Conservation (phyloP, 2,797 vertebrate genomes). For the Distichodus sexfasciatus region DNA sequence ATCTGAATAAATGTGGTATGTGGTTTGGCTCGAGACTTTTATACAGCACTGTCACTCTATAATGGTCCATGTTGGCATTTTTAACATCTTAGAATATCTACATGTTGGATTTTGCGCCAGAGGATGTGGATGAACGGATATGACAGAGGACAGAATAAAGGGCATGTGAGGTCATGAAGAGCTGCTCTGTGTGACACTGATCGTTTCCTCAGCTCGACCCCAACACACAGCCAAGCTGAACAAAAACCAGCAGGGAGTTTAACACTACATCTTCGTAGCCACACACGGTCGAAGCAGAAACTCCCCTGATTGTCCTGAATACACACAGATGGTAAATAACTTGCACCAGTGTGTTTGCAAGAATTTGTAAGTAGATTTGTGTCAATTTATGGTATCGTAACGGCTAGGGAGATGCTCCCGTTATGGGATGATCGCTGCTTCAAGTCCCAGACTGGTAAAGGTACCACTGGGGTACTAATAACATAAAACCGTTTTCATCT, state of each 20-base stretch:
- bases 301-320: slow-evolving; percentile 40
- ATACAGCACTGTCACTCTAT: slow-evolving; percentile 1
- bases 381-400: no score
- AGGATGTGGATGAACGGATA: slow-evolving; percentile 58
- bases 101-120: slow-evolving; percentile 64
- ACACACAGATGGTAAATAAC: slow-evolving; percentile 53
- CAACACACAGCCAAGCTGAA: slow-evolving; percentile 67
- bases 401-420: no score
- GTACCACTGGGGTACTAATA: background rate
- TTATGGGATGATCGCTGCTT: no score
- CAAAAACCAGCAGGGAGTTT: slow-evolving; percentile 72
- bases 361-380: no score
- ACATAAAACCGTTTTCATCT: no score
- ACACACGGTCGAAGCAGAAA: slow-evolving; percentile 29
- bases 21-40: background rate
- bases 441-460: background rate
- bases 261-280: slow-evolving; percentile 44
- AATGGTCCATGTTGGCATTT: slow-evolving; percentile 12
- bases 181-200: slow-evolving; percentile 69
- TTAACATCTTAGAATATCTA: slow-evolving; percentile 65
- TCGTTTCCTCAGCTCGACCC: slow-evolving; percentile 69
- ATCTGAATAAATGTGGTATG: no score
- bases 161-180: slow-evolving; percentile 71
- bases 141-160: slow-evolving; percentile 63
- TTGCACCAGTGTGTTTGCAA: slow-evolving; percentile 34